These are phyloP conservation scores for Oryzias woworae DNA, from an alignment of 2,113 vertebrate species.

Conservation along the genomic window DNA sequence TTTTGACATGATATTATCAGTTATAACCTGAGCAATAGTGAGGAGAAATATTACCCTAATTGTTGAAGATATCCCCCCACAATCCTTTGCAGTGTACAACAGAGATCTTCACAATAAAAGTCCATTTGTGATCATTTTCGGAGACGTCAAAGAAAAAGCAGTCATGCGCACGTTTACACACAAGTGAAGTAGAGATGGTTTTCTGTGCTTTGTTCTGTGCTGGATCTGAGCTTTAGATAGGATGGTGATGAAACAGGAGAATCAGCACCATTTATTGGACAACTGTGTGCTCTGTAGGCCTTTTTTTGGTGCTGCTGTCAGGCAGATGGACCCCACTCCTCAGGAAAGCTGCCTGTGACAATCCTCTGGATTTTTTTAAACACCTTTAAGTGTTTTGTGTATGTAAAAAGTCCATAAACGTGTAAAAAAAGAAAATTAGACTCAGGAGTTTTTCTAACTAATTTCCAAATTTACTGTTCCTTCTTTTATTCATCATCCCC, in stretches of 20 bases:
- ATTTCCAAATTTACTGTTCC: too few relatives aligned
- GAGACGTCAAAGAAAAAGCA: conserved; percentile 27
- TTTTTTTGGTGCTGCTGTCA: conserved; percentile 46
- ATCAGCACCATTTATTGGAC: conserved; percentile 51
- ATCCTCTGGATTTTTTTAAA: not conserved
- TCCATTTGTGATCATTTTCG: conserved; percentile 30
- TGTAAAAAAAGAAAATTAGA: too few relatives aligned
- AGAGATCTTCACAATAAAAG: conserved; percentile 19
- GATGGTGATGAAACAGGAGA: not conserved
- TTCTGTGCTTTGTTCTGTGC: conserved; percentile 52
- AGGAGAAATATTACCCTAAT: conserved; percentile 29
- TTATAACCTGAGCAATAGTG: conserved; percentile 70
- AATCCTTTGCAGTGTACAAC: conserved; percentile 23
- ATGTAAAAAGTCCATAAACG: too few relatives aligned
- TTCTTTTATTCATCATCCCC: too few relatives aligned
- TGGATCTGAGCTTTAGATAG: conserved; percentile 19
- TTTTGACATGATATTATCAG: conserved; percentile 50
- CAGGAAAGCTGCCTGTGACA: not conserved
- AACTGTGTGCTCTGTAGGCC: conserved; percentile 18
- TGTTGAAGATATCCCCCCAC: conserved; percentile 14
- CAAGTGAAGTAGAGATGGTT: conserved; percentile 27
- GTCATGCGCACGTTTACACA: conserved; percentile 58
- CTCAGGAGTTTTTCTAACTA: too few relatives aligned
- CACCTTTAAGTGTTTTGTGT: not conserved
- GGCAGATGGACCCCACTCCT: conserved; percentile 6